Base-by-base conservation (phyloP, 2,797 vertebrate species). In the Dallia pectoralis region DNA sequence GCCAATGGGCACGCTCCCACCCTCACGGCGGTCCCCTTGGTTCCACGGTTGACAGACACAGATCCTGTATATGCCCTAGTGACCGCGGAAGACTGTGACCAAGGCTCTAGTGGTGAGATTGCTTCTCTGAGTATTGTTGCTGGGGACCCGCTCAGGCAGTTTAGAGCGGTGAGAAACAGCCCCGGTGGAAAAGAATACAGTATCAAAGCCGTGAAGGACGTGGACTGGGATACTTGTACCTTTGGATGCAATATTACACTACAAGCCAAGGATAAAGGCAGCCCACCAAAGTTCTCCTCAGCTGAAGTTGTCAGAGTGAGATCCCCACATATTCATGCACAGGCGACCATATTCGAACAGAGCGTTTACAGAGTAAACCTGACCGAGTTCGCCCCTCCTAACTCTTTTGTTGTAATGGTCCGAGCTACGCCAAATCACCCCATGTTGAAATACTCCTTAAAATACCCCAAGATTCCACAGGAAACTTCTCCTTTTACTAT, bases 201-300 rank as follows among this genome's bases (percentile, higher is more conserved):
- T 85, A 87, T 96, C 84, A 95, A 94, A 87, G 92, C 92, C 0
- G 0, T 82, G 2, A 86, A 84, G 62, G 81, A 67, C 3, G 48
- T 96, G 0, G 91, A 93, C 0, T 96, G 95, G 95, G 91, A 93
- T 64, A 92, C 77, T 74, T 91, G 92, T 51, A 88, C 91, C 48
- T 93, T 91, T 72, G 95, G 95, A 72, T 94, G 91, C 79, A 96
- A 95, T 77, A 91, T 96, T 75, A 95, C 95, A 0, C 81, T 96
- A 30, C 94, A 95, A 84, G 95, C 95, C 70, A 94, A 93, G 85
- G 95, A 96, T 85, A 95, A 93, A 86, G 95, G 95, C 47, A 87
- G 29, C 47, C 94, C 95, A 11, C 91, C 94, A 0, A 93, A 90
- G 40, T 93, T 93, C 89, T 96, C 95, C 19, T 81, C 92, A 25